A percentile compares a stretch with the other conserved stretches of the same genome.
These are phyloP conservation scores for Nematolebias whitei DNA, from an alignment of 2,113 vertebrate genomes.

Conservation along the genomic window DNA sequence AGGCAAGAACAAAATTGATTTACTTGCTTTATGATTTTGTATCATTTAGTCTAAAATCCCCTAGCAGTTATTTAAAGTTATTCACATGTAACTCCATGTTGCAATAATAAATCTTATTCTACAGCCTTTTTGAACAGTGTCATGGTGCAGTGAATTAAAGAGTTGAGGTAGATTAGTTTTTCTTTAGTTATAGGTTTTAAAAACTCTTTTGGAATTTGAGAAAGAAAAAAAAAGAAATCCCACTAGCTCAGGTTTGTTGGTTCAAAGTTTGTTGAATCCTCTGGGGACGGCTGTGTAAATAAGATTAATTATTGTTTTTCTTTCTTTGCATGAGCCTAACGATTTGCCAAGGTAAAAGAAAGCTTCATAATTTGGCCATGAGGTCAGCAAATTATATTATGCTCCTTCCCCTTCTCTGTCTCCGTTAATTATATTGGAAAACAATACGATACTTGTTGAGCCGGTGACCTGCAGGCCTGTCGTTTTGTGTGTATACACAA, in stretches of 20 bases:
- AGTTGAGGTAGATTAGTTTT: constrained; percentile 70
- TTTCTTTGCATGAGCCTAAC: constrained; percentile 74
- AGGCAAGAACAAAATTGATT: no score
- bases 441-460: constrained; percentile 90
- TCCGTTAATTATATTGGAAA: constrained; percentile 87
- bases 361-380: constrained; percentile 90
- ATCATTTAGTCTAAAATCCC: no score
- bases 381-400: constrained; percentile 93
- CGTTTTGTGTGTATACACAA: constrained; percentile 84
- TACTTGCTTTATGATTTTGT: no score
- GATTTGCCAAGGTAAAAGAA: constrained; percentile 85
- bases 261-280: constrained; percentile 84
- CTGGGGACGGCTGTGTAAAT: constrained; percentile 88
- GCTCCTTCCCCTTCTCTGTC: constrained; percentile 89
- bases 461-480: constrained; percentile 86
- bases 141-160: constrained; percentile 42
- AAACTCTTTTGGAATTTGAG: constrained; percentile 70
- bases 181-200: constrained; percentile 61
- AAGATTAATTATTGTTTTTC: constrained; percentile 87
- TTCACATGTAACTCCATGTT: constrained; percentile 21
- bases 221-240: constrained; percentile 80
- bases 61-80: no score
- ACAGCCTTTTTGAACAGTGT: constrained; percentile 36
- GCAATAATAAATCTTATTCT: constrained; percentile 39
- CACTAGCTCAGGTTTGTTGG: constrained; percentile 84